Base-by-base conservation (phyloP, 2,888 invertebrate species). In the Agonopterix alstromeriana region DNA sequence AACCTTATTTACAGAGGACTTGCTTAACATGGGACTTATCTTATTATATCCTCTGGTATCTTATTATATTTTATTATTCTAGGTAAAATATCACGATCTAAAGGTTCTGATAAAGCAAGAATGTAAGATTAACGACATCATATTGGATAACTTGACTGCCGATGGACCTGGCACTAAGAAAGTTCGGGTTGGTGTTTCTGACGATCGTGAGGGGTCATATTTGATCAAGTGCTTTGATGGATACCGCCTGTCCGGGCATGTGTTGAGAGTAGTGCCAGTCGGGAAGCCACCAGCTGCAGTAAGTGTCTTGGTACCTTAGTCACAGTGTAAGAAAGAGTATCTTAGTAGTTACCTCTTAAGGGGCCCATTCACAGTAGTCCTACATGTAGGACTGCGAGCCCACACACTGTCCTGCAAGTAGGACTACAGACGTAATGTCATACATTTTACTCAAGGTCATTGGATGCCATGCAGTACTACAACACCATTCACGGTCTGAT, bases 1-100 rank as follows among this genome's bases (percentile, higher is more conserved):
- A n/a, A n/a, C n/a, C n/a, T n/a, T n/a, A n/a, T n/a, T n/a, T n/a
- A n/a, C n/a, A n/a, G n/a, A n/a, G n/a, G n/a, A n/a, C n/a, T n/a
- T n/a, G n/a, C n/a, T n/a, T n/a, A n/a, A n/a, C n/a, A n/a, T n/a
- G n/a, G n/a, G n/a, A n/a, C n/a, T n/a, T n/a, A n/a, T n/a, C n/a
- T n/a, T n/a, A n/a, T n/a, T n/a, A n/a, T n/a, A n/a, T n/a, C n/a
- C n/a, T n/a, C n/a, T n/a, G n/a, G n/a, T n/a, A n/a, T n/a, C n/a
- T n/a, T n/a, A n/a, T n/a, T n/a, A n/a, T n/a, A n/a, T 46, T 8
- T 46, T 27, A 41, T 51, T 36, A 49, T 70, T 67, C 10, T 70
- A 87, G 87, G 69, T 73, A 0, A 85, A 75, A 56, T 86, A 80
- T 55, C 73, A 74, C 49, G 81, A 84, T 45, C 57, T 86, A 10